Conservation (phyloP, 2,888 invertebrate species). For the Enchytraeus crypticus region DNA sequence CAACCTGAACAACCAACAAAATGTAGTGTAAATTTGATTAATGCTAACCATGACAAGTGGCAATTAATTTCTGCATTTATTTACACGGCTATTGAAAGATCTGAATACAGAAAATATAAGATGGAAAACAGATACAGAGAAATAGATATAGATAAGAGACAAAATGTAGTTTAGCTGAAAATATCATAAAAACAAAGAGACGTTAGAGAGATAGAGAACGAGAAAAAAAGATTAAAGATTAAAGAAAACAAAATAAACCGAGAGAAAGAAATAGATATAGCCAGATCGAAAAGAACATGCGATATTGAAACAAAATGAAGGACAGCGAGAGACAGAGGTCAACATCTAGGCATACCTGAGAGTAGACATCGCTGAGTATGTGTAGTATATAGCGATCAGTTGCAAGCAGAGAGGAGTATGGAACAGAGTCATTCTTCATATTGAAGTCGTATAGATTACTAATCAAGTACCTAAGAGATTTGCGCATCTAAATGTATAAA, state of each 20-base stretch:
- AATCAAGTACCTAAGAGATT: constrained; percentile 70
- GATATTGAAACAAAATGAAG: not conserved
- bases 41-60: not conserved
- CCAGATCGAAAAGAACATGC: not conserved
- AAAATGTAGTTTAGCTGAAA: not conserved
- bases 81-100: not conserved
- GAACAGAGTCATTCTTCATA: constrained; percentile 42
- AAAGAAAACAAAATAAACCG: too few species aligned
- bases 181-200: not conserved
- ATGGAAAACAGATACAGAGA: not conserved
- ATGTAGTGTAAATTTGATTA: not conserved
- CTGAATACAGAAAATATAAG: not conserved
- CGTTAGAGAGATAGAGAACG: not conserved
- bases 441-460: constrained; percentile 55
- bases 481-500: constrained; percentile 55
- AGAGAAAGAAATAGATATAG: not conserved
- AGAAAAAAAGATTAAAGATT: not conserved
- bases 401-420: constrained; percentile 43
- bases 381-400: constrained; percentile 65
- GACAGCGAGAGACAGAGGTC: not conserved
- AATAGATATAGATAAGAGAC: not conserved
- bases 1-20: constrained; percentile 30
- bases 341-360: constrained; percentile 47
- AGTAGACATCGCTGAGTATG: constrained; percentile 57
- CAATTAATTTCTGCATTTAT: not conserved